Conservation (phyloP, 2,113 vertebrate genomes). For the Motacilla tschutschensis region DNA sequence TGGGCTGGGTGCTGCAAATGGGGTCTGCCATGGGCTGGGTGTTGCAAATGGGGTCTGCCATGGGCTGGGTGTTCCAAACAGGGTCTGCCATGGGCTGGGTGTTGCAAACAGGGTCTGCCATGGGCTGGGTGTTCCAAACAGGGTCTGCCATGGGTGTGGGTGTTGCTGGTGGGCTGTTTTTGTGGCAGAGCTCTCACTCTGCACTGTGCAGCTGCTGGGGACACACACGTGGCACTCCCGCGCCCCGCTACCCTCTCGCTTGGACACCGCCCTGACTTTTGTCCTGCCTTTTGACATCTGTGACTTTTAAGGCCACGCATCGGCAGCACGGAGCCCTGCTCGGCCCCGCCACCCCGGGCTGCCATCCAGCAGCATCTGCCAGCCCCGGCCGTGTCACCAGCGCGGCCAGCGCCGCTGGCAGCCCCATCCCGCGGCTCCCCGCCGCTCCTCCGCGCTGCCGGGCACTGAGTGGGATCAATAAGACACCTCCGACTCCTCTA, state of each 20-base stretch:
- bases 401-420: neutral
- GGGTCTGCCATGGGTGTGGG: no score
- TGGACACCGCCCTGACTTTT: neutral
- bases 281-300: slow-evolving; percentile 41
- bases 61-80: no score
- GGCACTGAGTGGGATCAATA: slow-evolving; percentile 78
- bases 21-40: no score
- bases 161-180: fast-evolving
- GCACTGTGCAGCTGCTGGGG: fast-evolving
- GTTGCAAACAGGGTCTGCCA: no score
- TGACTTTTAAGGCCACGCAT: neutral
- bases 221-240: fast-evolving
- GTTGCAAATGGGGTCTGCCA: no score
- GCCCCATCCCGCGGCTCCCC: slow-evolving; percentile 53
- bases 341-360: neutral
- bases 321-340: neutral
- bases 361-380: slow-evolving; percentile 28
- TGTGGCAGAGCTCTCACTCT: neutral
- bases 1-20: no score
- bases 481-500: slow-evolving; percentile 74
- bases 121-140: no score
- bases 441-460: slow-evolving; percentile 61
- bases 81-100: no score
- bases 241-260: neutral
- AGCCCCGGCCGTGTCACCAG: neutral